These are phyloP conservation scores for Squalus acanthias DNA, from an alignment of 2,797 vertebrate species.

Conservation along the genomic window DNA sequence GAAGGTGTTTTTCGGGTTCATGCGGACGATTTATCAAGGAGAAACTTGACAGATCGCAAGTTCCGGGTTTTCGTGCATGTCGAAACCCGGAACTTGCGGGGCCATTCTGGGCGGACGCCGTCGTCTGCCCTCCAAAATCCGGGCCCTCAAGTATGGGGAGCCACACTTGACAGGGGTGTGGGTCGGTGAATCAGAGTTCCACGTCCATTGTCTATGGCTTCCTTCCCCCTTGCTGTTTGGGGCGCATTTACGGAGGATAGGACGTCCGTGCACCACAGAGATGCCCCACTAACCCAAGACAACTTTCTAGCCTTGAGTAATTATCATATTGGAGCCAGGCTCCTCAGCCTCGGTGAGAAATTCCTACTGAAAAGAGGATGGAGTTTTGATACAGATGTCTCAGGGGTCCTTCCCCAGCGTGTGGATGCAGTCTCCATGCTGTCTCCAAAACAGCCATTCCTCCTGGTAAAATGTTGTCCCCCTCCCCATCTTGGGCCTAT, in stretches of 20 bases:
- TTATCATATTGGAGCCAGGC: background rate
- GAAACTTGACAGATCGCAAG: too few relatives aligned
- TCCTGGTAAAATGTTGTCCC: background rate
- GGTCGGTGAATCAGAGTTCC: background rate
- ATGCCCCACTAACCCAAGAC: background rate
- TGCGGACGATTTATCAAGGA: too few relatives aligned
- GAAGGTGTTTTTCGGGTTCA: too few relatives aligned
- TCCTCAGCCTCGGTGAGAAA: background rate
- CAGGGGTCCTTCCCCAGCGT: background rate
- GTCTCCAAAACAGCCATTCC: background rate
- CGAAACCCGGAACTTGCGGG: too few relatives aligned
- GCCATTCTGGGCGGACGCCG: too few relatives aligned
- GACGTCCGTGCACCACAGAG: background rate
- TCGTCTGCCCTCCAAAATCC: too few relatives aligned
- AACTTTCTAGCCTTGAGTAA: background rate
- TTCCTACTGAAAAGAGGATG: background rate
- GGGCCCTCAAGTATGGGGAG: background rate
- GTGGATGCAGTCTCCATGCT: background rate
- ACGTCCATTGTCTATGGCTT: background rate
- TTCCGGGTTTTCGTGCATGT: too few relatives aligned
- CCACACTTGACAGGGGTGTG: background rate
- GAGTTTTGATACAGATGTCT: background rate
- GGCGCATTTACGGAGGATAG: background rate
- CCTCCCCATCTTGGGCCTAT: background rate
- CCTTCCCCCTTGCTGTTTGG: background rate